phyloP scores from a whole-genome alignment of 2,113 vertebrate species.

The Meriones unguiculatus region DNA sequence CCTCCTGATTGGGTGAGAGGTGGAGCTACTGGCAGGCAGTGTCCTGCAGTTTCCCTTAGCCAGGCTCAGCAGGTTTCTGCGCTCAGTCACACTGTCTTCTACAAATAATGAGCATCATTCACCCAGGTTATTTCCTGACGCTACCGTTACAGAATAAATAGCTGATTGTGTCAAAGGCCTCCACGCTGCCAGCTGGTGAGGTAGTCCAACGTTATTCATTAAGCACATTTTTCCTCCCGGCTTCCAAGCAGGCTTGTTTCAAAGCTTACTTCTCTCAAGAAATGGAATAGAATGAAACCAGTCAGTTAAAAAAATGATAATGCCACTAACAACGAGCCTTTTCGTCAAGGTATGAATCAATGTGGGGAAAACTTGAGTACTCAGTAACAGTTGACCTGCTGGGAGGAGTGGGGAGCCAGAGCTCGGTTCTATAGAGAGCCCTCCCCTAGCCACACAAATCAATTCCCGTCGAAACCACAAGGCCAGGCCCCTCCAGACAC shows the following conservation, averaged over 20 bases:
- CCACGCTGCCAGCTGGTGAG: slow-evolving; percentile 27
- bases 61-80: background rate
- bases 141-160: slow-evolving; percentile 58
- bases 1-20: slow-evolving; percentile 47
- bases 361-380: background rate
- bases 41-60: background rate
- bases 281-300: slow-evolving; percentile 42
- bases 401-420: background rate
- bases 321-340: background rate
- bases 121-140: background rate
- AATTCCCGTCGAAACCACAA: background rate
- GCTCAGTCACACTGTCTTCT: slow-evolving; percentile 13
- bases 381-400: background rate
- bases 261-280: slow-evolving; percentile 14
- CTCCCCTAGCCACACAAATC: background rate
- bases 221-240: slow-evolving; percentile 45
- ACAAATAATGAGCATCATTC: slow-evolving; percentile 66
- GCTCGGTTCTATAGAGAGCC: background rate
- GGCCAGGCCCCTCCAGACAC: background rate
- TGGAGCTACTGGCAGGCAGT: background rate
- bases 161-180: slow-evolving; percentile 59
- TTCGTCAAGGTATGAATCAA: background rate
- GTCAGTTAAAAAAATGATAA: slow-evolving; percentile 27
- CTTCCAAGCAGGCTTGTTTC: slow-evolving; percentile 51
- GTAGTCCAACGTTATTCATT: slow-evolving; percentile 64